Conservation (phyloP, 2,797 vertebrate genomes). For the Thripadectes ignobilis region DNA sequence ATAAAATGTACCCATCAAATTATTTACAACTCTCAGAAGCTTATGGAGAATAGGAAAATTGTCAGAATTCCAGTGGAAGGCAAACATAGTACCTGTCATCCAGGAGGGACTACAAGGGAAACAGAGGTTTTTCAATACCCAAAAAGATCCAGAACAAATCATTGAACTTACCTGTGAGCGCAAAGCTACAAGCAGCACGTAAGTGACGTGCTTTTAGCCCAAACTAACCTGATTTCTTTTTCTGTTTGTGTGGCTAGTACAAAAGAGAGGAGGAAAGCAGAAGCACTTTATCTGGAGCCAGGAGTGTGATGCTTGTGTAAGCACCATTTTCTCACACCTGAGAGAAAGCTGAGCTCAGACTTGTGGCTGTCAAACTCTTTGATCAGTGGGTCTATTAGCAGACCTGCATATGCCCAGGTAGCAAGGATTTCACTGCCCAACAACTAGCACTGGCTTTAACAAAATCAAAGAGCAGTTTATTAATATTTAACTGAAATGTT, state of each 20-base stretch:
- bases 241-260: background rate
- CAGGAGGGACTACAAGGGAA: background rate
- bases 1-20: slow-evolving; percentile 4
- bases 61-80: background rate
- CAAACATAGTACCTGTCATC: background rate
- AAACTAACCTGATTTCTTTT: background rate
- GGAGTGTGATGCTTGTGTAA: background rate
- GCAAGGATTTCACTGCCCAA: background rate
- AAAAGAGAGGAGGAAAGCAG: background rate
- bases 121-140: background rate
- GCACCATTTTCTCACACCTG: rapidly evolving
- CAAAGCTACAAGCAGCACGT: background rate
- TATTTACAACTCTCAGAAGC: slow-evolving; percentile 38
- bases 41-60: background rate
- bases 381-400: background rate
- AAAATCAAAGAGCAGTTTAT: background rate
- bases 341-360: background rate
- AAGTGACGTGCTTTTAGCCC: background rate
- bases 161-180: background rate
- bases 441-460: background rate
- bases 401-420: background rate
- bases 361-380: background rate
- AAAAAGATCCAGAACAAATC: background rate
- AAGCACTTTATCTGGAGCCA: background rate
- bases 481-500: background rate